Conservation (phyloP, 2,888 invertebrate genomes). For the Plebejus melissa region DNA sequence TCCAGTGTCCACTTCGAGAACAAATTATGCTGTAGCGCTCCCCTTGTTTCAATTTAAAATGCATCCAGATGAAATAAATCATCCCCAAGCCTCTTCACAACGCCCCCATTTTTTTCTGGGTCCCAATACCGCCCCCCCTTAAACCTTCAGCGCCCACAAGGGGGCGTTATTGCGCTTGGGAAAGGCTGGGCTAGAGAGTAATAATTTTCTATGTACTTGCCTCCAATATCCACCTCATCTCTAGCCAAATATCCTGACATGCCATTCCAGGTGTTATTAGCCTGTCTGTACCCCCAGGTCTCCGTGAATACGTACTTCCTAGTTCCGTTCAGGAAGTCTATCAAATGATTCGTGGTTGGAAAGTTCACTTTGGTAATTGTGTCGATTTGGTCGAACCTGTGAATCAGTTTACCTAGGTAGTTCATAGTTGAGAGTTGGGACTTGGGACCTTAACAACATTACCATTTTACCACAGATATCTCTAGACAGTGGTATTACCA, state of each 20-base stretch:
- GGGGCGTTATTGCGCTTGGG: no score
- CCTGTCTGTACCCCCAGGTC: constrained; percentile 80
- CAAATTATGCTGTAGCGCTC: no score
- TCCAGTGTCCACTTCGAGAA: no score
- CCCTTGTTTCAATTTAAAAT: no score
- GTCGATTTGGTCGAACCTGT: constrained; percentile 73
- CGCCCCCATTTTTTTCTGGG: no score
- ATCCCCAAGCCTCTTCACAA: no score
- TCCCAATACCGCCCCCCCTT: no score
- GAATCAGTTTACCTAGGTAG: constrained; percentile 35
- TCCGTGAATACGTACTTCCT: constrained; percentile 71
- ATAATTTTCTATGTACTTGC: constrained; percentile 44
- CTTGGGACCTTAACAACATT: neutral
- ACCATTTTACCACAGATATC: no score
- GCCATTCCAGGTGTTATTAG: constrained; percentile 80
- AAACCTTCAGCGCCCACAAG: no score
- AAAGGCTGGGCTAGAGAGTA: no score
- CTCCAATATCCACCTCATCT: constrained; percentile 81
- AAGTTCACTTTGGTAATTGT: constrained; percentile 83
- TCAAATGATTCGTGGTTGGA: constrained; percentile 76
- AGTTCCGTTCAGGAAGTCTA: constrained; percentile 78
- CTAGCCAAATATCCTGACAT: constrained; percentile 81
- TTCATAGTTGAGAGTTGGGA: neutral
- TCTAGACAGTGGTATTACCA: no score
- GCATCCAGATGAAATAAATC: no score